Percentiles rank a stretch among this genome's conserved stretches.
phyloP scores from a whole-genome alignment of 2,888 invertebrate species.

The Corbicula japonica region DNA sequence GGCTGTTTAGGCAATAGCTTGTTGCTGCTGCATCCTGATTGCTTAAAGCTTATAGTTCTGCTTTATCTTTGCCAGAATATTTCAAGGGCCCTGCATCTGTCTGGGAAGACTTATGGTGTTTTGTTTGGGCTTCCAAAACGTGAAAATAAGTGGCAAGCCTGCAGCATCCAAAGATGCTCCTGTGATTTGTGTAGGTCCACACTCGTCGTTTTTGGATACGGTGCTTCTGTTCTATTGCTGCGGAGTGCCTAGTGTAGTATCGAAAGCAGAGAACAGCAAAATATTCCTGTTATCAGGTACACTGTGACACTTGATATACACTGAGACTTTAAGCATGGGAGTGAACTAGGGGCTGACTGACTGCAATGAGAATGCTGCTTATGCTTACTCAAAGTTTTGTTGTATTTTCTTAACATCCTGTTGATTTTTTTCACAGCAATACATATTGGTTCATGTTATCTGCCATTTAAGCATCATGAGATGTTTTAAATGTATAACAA shows the following conservation, averaged over 20 bases:
- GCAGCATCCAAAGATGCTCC: conserved; percentile 74
- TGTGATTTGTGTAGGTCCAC: conserved; percentile 94
- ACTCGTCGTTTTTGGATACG: conserved; percentile 97
- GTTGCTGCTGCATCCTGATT: too few species aligned
- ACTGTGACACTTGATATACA: too few species aligned
- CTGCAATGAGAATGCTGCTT: too few species aligned
- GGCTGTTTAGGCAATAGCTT: too few species aligned
- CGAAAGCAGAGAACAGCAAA: conserved; percentile 73
- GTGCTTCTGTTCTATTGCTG: conserved; percentile 67
- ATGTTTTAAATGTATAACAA: too few species aligned
- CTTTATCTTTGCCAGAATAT: conserved; percentile 55
- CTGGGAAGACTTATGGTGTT: conserved; percentile 72
- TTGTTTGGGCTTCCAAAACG: conserved; percentile 75
- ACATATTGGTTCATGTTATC: too few species aligned
- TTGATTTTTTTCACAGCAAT: too few species aligned
- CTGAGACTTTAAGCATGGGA: too few species aligned
- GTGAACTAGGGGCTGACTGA: too few species aligned
- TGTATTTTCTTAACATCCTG: too few species aligned
- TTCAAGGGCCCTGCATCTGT: conserved; percentile 61
- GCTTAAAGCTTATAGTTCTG: conserved; percentile 34
- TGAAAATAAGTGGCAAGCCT: conserved; percentile 72
- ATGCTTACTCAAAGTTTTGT: too few species aligned
- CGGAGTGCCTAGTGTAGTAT: conserved; percentile 74
- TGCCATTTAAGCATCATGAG: too few species aligned
- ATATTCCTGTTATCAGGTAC: conserved; percentile 78